Base-by-base conservation (phyloP, 2,797 vertebrate species). In the Macropus fuliginosus region DNA sequence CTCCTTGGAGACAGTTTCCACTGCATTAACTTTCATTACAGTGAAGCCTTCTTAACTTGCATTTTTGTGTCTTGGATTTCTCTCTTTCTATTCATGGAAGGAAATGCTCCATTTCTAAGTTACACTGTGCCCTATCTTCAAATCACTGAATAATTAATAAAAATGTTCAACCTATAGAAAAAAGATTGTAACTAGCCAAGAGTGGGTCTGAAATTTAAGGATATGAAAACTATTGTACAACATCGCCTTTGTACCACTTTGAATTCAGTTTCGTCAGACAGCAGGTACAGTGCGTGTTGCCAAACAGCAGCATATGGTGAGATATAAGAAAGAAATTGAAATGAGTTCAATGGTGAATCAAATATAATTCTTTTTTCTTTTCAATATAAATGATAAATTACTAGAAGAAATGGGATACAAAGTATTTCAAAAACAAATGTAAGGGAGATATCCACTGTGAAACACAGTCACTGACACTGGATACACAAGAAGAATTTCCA, bases 301-400 rank as follows among this genome's bases (percentile, higher is more conserved):
- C 94, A 96, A 95, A 93, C 57, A 8, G 13, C 62, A 94, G 95
- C 97, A 97, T 95, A 97, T 94, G 97, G 96, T 54, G 54, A 96
- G 56, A 91, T 91, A 91, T 91, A 55, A 54, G 54, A 91, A 91
- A 89, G 24, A 95, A 97, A 97, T 74, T 94, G 95, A 96, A 97
- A 95, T 89, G 92, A 89, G 54, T 91, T 94, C 55, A 91, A 92
- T 92, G 95, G 91, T 28, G 95, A 94, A 96, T 52, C 50, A 93
- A 94, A 91, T 54, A 91, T 81, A 94, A 31, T 24, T 92, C 95
- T 95, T 50, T 62, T 56, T 93, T 96, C 92, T 95, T 92, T 95
- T 56, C 55, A 95, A 28, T 93, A 54, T 62, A 95, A 96, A 56
- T 96, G 94, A 92, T 94, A 59, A 54, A 94, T 92, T 94, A 87